Percentiles rank a stretch among this genome's conserved stretches.
Conservation (phyloP, 2,797 vertebrate species). For the Etheostoma perlongum region DNA sequence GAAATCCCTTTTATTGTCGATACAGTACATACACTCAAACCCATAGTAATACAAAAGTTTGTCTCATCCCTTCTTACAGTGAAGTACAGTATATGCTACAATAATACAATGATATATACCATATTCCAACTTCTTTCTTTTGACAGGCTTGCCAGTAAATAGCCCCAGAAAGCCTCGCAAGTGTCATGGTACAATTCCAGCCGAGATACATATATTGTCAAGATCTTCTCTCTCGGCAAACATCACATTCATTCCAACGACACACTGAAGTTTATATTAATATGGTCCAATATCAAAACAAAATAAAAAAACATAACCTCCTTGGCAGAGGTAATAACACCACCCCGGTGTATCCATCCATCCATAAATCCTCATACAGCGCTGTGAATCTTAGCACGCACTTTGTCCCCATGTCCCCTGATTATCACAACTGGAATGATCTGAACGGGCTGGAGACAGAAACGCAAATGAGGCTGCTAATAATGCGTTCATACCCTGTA, state of each 20-base stretch:
- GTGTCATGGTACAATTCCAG: constrained; percentile 39
- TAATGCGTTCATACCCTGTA: constrained; percentile 6
- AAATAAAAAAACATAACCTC: constrained; percentile 22
- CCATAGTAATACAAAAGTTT: constrained; percentile 76
- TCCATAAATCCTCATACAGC: constrained; percentile 33
- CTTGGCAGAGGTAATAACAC: constrained; percentile 37
- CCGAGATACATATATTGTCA: constrained; percentile 16
- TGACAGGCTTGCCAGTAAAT: constrained; percentile 16
- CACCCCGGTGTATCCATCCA: constrained; percentile 34
- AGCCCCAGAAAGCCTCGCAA: constrained; percentile 29
- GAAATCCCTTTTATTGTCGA: constrained; percentile 80
- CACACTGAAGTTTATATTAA: constrained; percentile 16
- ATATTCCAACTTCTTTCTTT: constrained; percentile 42
- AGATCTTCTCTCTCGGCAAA: constrained; percentile 24
- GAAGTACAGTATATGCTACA: constrained; percentile 73
- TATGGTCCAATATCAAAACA: constrained; percentile 33
- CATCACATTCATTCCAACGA: constrained; percentile 21
- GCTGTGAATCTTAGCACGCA: constrained; percentile 35
- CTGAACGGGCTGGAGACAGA: constrained; percentile 36
- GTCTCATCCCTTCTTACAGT: constrained; percentile 70
- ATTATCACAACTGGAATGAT: constrained; percentile 74
- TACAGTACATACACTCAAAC: constrained; percentile 76
- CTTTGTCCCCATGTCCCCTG: constrained; percentile 42
- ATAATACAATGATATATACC: constrained; percentile 59
- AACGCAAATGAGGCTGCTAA: constrained; percentile 33